Evolutionary conservation across 2,113 vertebrate genomes (phyloP).

Genomic region (Turdus rufiventris): DNA sequence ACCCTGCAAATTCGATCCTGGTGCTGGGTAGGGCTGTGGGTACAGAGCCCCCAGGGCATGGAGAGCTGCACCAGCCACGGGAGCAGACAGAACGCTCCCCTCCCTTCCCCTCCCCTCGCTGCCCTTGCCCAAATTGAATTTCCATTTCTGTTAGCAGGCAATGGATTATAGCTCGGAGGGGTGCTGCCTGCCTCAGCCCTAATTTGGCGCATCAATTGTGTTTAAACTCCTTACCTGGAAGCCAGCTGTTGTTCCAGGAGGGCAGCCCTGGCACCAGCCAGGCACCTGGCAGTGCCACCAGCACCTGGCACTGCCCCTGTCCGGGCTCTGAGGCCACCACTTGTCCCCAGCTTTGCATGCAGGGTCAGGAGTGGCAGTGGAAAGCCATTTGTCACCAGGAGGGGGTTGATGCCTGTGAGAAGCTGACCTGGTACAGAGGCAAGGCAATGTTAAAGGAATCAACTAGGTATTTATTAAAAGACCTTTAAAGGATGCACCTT

Average conservation of each 20-base stretch:
- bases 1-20: conserved; percentile 59
- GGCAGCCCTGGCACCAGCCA: not conserved
- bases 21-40: not conserved
- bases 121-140: conserved; percentile 64
- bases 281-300: not conserved
- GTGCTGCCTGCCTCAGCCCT: conserved; percentile 4
- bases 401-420: not conserved
- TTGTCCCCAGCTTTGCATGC: not conserved
- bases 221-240: not conserved
- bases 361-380: rapidly evolving
- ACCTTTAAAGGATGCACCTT: too few species aligned
- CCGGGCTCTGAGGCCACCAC: not conserved
- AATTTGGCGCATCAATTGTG: not conserved
- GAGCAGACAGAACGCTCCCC: conserved; percentile 27
- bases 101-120: not conserved
- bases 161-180: conserved; percentile 38
- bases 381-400: rapidly evolving
- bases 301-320: not conserved
- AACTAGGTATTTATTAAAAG: too few species aligned
- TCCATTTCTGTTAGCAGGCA: conserved; percentile 29
- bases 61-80: not conserved
- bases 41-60: conserved; percentile 57
- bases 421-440: too few species aligned
- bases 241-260: not conserved
- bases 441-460: too few species aligned